Conservation (phyloP, 2,888 invertebrate genomes). For the Drosophila phalerata region DNA sequence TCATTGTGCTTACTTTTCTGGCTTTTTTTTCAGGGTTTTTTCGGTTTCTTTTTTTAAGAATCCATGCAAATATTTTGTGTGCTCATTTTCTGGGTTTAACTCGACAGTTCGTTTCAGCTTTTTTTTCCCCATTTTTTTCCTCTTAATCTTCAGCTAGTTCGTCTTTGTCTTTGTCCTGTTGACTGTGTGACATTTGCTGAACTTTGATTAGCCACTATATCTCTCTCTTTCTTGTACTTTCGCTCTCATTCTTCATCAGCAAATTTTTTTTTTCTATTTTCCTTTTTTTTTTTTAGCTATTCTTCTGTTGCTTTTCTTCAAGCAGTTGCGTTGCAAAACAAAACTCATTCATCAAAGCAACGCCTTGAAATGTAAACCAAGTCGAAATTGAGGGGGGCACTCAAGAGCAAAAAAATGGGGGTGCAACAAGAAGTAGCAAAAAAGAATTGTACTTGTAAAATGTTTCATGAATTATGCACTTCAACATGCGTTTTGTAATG, state of each 20-base stretch:
- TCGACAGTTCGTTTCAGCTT: slow-evolving; percentile 17
- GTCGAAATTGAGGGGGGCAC: neutral
- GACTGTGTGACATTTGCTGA: slow-evolving; percentile 49
- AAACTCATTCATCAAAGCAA: slow-evolving; percentile 59
- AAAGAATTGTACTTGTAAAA: slow-evolving; percentile 36
- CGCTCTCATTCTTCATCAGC: slow-evolving; percentile 3
- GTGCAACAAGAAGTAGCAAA: neutral
- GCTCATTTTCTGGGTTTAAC: slow-evolving; percentile 42
- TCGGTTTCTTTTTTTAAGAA: slow-evolving; percentile 6
- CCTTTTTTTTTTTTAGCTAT: neutral
- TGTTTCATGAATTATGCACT: slow-evolving; percentile 60
- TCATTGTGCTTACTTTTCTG: slow-evolving; percentile 14
- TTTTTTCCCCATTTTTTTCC: slow-evolving; percentile 8
- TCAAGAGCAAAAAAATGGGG: neutral
- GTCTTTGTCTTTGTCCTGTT: slow-evolving; percentile 29
- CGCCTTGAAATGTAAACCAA: slow-evolving; percentile 34
- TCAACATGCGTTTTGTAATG: slow-evolving; percentile 56
- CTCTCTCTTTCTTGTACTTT: slow-evolving; percentile 3
- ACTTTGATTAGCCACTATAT: slow-evolving; percentile 56
- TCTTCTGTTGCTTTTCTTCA: slow-evolving; percentile 5
- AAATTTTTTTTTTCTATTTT: neutral
- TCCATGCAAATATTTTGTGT: slow-evolving; percentile 51
- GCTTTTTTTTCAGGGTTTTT: neutral
- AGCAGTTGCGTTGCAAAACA: slow-evolving; percentile 21
- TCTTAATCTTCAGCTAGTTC: slow-evolving; percentile 42